Percentiles rank a stretch among this genome's conserved stretches.
Conservation (phyloP, 2,797 vertebrate genomes). For the Cuculus canorus region DNA sequence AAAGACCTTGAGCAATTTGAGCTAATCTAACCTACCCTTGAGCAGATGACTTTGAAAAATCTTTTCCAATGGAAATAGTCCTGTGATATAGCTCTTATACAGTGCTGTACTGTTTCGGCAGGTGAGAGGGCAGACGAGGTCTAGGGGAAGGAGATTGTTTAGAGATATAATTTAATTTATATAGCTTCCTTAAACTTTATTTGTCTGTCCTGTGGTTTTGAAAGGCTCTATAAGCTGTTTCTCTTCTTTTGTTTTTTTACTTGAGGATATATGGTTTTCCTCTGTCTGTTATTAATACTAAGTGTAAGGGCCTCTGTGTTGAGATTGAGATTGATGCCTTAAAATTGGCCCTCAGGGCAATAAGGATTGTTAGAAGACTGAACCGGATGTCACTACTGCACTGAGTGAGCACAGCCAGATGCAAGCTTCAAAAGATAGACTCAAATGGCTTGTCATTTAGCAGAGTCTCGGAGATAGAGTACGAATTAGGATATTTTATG, state of each 20-base stretch:
- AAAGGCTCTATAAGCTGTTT: background rate
- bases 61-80: background rate
- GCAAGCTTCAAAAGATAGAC: background rate
- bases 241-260: background rate
- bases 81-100: background rate
- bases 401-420: background rate
- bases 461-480: background rate
- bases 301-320: background rate
- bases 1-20: background rate
- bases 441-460: background rate
- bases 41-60: background rate
- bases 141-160: background rate
- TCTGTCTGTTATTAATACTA: background rate
- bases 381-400: background rate
- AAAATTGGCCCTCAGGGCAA: background rate
- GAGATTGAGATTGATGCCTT: background rate
- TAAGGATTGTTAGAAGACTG: background rate
- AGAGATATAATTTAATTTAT: background rate
- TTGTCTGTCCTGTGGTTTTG: background rate
- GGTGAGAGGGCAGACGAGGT: background rate
- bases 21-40: background rate
- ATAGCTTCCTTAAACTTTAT: background rate
- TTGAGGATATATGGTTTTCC: background rate
- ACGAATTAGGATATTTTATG: background rate
- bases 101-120: background rate